These are phyloP conservation scores for Drosophila azteca DNA, from an alignment of 1,140 invertebrate genomes.

Conservation along the genomic window DNA sequence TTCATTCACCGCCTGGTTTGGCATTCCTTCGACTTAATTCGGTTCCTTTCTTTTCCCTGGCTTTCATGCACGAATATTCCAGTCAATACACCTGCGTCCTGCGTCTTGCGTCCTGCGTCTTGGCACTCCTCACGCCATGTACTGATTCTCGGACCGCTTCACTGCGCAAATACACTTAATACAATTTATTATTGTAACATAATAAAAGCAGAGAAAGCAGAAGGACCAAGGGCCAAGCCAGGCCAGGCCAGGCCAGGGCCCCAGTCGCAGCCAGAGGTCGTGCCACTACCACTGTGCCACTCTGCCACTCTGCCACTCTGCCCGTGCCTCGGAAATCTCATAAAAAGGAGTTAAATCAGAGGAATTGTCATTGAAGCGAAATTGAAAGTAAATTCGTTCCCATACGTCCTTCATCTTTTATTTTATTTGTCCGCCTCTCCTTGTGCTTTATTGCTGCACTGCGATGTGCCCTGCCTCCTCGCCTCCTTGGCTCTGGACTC, in stretches of 20 bases:
- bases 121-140: background rate
- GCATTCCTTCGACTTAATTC: constrained; percentile 55
- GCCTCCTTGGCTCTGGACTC: background rate
- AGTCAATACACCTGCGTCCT: constrained; percentile 55
- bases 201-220: constrained; percentile 41
- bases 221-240: constrained; percentile 19
- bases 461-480: background rate
- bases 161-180: constrained; percentile 53
- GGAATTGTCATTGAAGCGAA: constrained; percentile 57
- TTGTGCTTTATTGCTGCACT: constrained; percentile 42
- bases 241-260: too few relatives aligned
- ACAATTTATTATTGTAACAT: constrained; percentile 65
- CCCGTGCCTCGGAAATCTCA: constrained; percentile 23
- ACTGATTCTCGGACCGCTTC: constrained; percentile 12
- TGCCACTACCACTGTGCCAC: background rate
- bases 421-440: constrained; percentile 12
- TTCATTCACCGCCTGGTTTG: constrained; percentile 32
- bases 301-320: too few relatives aligned
- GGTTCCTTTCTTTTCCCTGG: constrained; percentile 36
- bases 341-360: constrained; percentile 60
- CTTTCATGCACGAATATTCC: constrained; percentile 22
- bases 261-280: too few relatives aligned
- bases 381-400: constrained; percentile 55
- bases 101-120: constrained; percentile 43
- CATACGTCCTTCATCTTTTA: constrained; percentile 12